Conservation (phyloP, 2,797 vertebrate species). For the Myotis myotis region DNA sequence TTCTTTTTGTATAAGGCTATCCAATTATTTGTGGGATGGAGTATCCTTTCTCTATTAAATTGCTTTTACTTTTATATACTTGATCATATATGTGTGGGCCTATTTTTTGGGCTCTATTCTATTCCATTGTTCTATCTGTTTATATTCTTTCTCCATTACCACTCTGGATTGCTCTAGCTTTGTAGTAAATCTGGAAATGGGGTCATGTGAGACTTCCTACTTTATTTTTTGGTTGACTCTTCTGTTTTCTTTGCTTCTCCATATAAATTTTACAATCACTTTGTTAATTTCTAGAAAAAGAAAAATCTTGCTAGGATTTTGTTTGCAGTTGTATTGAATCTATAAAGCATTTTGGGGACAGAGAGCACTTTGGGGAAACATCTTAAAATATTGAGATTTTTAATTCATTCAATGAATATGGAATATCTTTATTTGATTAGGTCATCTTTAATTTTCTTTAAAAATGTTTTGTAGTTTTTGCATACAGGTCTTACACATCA, state of each 20-base stretch:
- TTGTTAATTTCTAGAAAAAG: not conserved
- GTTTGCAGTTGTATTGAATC: not conserved
- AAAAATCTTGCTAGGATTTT: not conserved
- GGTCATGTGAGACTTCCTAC: not conserved
- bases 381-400: constrained; percentile 9
- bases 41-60: not conserved
- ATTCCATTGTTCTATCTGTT: not conserved
- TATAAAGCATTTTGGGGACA: not conserved
- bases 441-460: constrained; percentile 21
- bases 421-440: not conserved
- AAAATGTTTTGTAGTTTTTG: not conserved
- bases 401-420: not conserved
- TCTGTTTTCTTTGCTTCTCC: not conserved
- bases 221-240: not conserved
- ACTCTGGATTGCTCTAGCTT: not conserved
- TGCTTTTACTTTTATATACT: constrained; percentile 10
- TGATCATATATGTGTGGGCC: not conserved
- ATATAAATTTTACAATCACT: not conserved
- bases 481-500: not conserved
- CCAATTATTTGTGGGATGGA: not conserved
- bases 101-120: not conserved
- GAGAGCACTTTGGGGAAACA: not conserved
- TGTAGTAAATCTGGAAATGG: constrained; percentile 7
- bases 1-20: not conserved
- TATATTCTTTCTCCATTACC: not conserved